These are phyloP conservation scores for Donacobius atricapilla DNA, from an alignment of 2,113 vertebrate species.

Conservation along the genomic window DNA sequence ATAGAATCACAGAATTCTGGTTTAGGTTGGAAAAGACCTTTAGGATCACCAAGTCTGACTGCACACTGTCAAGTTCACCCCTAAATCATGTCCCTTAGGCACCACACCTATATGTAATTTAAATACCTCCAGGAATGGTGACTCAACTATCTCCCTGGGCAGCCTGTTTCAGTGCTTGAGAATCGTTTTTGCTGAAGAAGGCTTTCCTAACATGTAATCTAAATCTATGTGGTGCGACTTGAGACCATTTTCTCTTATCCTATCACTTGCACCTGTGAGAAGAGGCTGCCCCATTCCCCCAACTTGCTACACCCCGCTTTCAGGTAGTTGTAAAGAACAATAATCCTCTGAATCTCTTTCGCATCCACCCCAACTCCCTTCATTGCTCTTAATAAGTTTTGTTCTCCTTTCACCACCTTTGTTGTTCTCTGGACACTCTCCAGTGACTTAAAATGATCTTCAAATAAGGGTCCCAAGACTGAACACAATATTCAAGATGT, in stretches of 20 bases:
- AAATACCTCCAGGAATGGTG: background rate
- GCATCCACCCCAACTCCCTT: background rate
- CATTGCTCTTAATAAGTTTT: background rate
- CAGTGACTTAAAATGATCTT: background rate
- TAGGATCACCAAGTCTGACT: background rate
- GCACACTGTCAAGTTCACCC: background rate
- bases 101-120: background rate
- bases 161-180: background rate
- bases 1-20: background rate
- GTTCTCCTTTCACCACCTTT: background rate
- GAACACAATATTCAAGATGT: background rate
- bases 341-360: background rate
- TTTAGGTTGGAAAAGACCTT: background rate
- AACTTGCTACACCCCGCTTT: background rate
- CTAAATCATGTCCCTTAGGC: background rate
- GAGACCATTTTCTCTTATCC: background rate
- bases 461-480: background rate
- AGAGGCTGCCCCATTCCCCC: accelerated
- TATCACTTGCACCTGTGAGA: background rate
- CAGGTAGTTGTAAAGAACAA: background rate
- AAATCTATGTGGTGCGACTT: background rate
- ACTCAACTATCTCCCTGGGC: background rate
- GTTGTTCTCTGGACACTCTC: background rate
- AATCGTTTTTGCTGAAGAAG: background rate
- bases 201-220: background rate